Conservation (phyloP, 64 coral and sea anemone species). For the Montipora efflorescens region DNA sequence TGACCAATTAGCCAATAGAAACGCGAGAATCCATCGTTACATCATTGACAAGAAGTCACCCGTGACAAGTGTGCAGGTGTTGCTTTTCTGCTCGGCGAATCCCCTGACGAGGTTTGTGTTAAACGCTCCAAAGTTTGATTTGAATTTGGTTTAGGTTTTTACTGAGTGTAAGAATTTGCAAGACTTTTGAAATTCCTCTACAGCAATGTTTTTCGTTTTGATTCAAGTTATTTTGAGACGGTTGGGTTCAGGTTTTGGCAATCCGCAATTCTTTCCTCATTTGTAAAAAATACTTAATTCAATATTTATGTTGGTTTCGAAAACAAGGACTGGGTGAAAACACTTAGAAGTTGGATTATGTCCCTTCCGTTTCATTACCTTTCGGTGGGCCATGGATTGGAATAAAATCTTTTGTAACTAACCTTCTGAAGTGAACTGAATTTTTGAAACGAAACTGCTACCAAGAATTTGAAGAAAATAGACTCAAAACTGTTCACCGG, state of each 20-base stretch:
- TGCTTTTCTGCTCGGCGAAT: neutral
- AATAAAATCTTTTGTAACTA: neutral
- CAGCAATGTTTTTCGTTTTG: neutral
- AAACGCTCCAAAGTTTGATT: slow-evolving; percentile 6
- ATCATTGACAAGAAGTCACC: slow-evolving; percentile 52
- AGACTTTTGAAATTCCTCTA: neutral
- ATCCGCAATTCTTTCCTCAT: slow-evolving; percentile 55
- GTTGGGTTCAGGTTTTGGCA: neutral
- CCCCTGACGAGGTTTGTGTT: neutral
- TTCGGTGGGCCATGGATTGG: neutral
- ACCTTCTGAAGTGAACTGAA: neutral
- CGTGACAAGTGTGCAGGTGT: slow-evolving; percentile 36
- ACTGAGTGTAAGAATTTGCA: neutral
- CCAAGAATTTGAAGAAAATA: neutral
- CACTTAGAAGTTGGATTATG: neutral
- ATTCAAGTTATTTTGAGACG: neutral
- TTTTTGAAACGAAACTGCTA: neutral
- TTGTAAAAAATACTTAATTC: slow-evolving; percentile 40
- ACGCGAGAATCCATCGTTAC: neutral
- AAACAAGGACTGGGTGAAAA: slow-evolving; percentile 38
- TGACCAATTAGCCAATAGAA: slow-evolving; percentile 3
- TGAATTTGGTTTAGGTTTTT: neutral
- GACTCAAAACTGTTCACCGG: too few species aligned
- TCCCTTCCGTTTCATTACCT: neutral
- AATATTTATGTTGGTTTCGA: slow-evolving; percentile 55